Base-by-base conservation (phyloP, 2,888 invertebrate genomes). In the Dastarcus helophoroides region DNA sequence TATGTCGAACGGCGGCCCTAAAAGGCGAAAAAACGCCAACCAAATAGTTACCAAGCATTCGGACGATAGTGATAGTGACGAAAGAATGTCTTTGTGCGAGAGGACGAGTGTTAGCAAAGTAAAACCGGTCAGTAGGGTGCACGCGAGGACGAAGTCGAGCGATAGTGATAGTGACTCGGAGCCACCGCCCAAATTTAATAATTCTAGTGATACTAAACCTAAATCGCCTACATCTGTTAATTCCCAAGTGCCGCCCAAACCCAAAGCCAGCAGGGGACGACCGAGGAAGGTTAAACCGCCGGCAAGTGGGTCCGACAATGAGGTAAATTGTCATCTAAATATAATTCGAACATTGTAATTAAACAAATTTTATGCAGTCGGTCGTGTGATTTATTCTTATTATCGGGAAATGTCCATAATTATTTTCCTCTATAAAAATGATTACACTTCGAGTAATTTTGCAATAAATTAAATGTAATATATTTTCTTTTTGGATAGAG, bases 251-350 rank as follows among this genome's bases (percentile, higher is more conserved):
- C 27, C 26, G 13, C 26, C 23, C 12, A 52, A 50, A 34, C 48
- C 46, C n/a, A 53, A 64, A 43, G 41, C 43, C 31, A 55, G 46
- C 42, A 58, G 62, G 13, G 64, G 65, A 15, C 54, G 63, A 29
- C 67, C 64, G 10, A 53, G 65, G n/a, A 67, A 67, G 40, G 51
- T 48, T 9, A 56, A 60, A 37, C 41, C 45, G 14, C 30, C 28
- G 14, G 34, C 39, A 10, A 42, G 39, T 14, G 38, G 19, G 2
- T 14, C 35, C 7, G 35, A 37, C 6, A 33, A 16, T 9, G 29
- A 13, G 11, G 34, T 35, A 3, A 12, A 13, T n/a, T n/a, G n/a
- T n/a, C n/a, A n/a, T n/a, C n/a, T n/a, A n/a, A n/a, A n/a, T n/a
- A n/a, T n/a, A n/a, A n/a, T n/a, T n/a, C n/a, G n/a, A n/a, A n/a